Base-by-base conservation (phyloP, 2,888 invertebrate species). In the Agonum fuliginosum region DNA sequence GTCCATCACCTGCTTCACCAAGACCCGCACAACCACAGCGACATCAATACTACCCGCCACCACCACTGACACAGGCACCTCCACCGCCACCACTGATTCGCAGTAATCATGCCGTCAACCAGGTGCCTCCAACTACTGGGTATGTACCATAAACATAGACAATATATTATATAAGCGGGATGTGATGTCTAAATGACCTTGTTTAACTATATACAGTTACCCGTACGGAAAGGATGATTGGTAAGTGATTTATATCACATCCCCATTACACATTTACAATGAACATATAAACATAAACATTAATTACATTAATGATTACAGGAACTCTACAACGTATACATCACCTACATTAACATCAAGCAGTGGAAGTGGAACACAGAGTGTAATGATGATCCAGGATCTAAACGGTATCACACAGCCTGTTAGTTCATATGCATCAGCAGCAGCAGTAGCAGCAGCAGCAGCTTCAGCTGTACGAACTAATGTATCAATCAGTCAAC, bases 181-280 rank as follows among this genome's bases (percentile, higher is more conserved):
- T 41, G 74, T 24, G 62, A 62, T 62, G 14, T 58, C 30, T 30
- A 30, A 58, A 8, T 58, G 58, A 30, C 8, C n/a, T 43, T 43
- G 17, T 71, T 51, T 71, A 71, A 71, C 71, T 74, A 72, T 76
- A 72, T 78, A 78, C 87, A 89, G 89, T 88, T 89, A 89, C 87
- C 89, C 89, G 84, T 89, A 89, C 87, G 89, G 88, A 85, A 89
- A 89, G 88, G 90, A 89, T 86, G 89, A 89, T 85, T 89, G 90
- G 90, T 90, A 87, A 90, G 89, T 74, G 88, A 8, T 41, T 51
- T 78, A 65, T 51, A 43, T 58, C 70, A 70, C 75, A 75, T 75
- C 27, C 70, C 54, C 20, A 12, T 78, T 12, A 14, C n/a, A 5
- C 1, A 41, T 78, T 73, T 30, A 48, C 8, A 46, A 22, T 30